Evolutionary conservation across 2,888 invertebrate species (phyloP), one percentile per base, ranked within the genome.

Genomic region (Mystacides longicornis): DNA sequence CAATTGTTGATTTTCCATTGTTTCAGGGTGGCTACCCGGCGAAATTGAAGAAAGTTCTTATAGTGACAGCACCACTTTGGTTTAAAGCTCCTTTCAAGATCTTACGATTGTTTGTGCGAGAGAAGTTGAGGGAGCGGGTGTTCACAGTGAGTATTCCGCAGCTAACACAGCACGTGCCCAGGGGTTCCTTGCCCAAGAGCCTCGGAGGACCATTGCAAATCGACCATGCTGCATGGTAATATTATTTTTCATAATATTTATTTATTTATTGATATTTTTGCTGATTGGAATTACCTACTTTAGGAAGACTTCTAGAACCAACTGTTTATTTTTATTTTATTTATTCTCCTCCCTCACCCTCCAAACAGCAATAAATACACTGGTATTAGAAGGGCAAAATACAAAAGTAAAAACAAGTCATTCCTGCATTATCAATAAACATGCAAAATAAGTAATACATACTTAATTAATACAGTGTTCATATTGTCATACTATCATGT

Each of bases 41-140:
- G 23, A 89, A 95, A 67, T 76, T 98, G 68, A 96, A 96, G 75
- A 96, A 96, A 75, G 96, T 98, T 63, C 78, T 97, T 60, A 96
- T 98, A 69, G 96, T 94, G 65, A 95, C 96, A 60, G 96, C 97
- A 49, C 97, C 97, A 52, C 77, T 97, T 69, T 97, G 97, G 97
- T 97, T 97, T 75, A 95, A 94, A 75, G 96, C 96, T 57, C 96
- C 97, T 1, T 97, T 96, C 75, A 93, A 93, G 69, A 93, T 97
- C 67, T 81, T 97, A 52, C 84, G 96, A 53, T 77, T 97, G 65
- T 97, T 97, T 75, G 94, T 97, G 55, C 81, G 94, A 60, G 96
- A 97, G 75, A 97, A 97, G 75, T 77, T 97, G 64, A 82, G 96
- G 63, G 96, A 97, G 73, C 82, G 97, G 66, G 97, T 97, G 60